Conservation (phyloP, 1,140 invertebrate species). For the Lineus longissimus region DNA sequence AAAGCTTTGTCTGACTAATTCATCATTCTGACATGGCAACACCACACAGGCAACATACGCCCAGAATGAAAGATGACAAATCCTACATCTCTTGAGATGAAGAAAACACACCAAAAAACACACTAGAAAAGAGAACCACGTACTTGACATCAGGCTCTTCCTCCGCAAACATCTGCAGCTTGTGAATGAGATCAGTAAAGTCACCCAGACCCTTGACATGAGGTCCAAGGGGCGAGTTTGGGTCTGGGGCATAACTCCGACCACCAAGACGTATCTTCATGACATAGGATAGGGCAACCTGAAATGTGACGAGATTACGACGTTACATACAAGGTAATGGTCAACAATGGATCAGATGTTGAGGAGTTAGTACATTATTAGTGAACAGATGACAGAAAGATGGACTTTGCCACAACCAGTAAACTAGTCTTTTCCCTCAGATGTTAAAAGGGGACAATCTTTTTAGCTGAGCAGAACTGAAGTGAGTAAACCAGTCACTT, state of each 20-base stretch:
- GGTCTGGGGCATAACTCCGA: slow-evolving; percentile 49
- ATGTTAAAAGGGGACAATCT: no score
- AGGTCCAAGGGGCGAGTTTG: slow-evolving; percentile 29
- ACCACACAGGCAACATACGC: no score
- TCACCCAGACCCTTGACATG: slow-evolving; percentile 47
- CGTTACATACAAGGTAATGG: background rate
- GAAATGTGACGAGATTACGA: slow-evolving; percentile 8
- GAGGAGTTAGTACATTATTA: no score
- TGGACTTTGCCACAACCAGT: no score
- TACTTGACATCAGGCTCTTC: slow-evolving; percentile 41
- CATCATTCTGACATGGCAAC: no score
- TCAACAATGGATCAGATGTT: background rate
- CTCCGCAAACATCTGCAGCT: slow-evolving; percentile 49
- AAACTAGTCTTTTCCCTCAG: no score
- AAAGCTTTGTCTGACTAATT: no score
- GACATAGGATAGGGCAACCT: slow-evolving; percentile 46
- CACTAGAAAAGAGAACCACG: background rate
- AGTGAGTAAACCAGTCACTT: background rate
- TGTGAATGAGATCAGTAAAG: slow-evolving; percentile 46
- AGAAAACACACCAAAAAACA: no score
- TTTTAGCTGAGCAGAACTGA: background rate
- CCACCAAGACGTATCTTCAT: slow-evolving; percentile 46
- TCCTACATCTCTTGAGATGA: no score
- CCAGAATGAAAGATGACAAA: no score
- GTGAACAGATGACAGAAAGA: no score